phyloP scores from a whole-genome alignment of 2,113 vertebrate species.

The Natator depressus region DNA sequence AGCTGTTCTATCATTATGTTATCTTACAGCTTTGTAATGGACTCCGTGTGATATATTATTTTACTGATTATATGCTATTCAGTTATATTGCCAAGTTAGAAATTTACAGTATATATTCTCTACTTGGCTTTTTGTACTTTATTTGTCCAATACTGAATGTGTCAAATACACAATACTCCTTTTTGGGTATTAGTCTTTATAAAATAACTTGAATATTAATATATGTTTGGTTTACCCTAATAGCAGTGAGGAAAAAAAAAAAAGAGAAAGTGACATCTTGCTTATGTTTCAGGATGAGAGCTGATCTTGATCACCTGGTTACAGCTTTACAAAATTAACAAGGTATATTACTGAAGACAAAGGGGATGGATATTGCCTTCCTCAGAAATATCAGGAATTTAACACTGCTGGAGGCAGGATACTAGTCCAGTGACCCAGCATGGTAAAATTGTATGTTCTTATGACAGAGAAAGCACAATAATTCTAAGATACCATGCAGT shows the following conservation, averaged over 20 bases:
- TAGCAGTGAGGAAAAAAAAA: background rate
- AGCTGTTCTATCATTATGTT: background rate
- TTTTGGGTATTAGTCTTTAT: background rate
- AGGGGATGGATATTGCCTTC: background rate
- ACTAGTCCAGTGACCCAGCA: background rate
- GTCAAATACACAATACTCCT: background rate
- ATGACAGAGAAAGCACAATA: background rate
- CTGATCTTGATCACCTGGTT: background rate
- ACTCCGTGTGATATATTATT: background rate
- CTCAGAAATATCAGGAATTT: background rate
- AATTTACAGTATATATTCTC: constrained; percentile 51
- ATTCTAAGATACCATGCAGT: background rate
- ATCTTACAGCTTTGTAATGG: background rate
- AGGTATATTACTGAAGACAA: background rate
- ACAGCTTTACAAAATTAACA: background rate
- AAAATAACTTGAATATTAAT: background rate
- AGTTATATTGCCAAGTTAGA: constrained; percentile 51
- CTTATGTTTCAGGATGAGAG: background rate
- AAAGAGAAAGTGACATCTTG: background rate
- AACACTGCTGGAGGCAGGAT: background rate
- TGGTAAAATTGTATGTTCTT: background rate
- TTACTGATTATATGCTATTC: constrained; percentile 43
- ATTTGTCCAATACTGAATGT: background rate
- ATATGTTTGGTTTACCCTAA: background rate
- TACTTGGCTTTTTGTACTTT: background rate